Evolutionary conservation across 2,797 vertebrate species (phyloP), one percentile per base, ranked within the genome.

Genomic region (Peromyscus nudipes): DNA sequence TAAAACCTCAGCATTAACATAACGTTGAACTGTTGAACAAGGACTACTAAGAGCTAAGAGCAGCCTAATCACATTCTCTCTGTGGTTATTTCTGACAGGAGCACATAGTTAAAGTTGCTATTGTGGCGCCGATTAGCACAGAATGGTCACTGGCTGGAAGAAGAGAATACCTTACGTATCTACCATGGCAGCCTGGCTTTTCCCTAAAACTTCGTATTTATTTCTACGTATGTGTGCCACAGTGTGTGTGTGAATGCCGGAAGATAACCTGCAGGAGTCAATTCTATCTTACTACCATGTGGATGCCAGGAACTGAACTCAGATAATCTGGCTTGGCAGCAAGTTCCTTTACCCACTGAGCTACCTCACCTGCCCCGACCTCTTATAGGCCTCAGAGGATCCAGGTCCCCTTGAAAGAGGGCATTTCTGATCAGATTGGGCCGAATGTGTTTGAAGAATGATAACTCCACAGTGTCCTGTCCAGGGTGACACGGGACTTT

Each of bases 21-120:
- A 87, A 1, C 17, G 37, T 84, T 80, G 86, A 94, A 60, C 6
- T 46, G 67, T 64, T 92, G 79, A 92, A 75, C 34, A 65, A 90
- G 75, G 43, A 88, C 84, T 65, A 82, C 84, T 65, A 21, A 84
- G 37, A 64, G 57, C 80, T 95, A 92, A 43, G 7, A 75, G 13
- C 12, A 79, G 31, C 65, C 76, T 62, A 34, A 55, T 77, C 86
- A 75, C 60, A 79, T 94, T n/a, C 76, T 79, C 80, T 65, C 64
- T 84, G 52, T 75, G 65, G 34, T 57, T 49, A 79, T 81, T 93
- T 92, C 84, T 62, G 84, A 64, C 62, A 93, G n/a, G 37, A 77
- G 80, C 43, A 81, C 19, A 52, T 0, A 46, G 79, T 67, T 89
- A 94, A 85, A 40, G 60, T 73, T 60, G 67, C 64, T 77, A 46